Evolutionary conservation across 2,113 vertebrate genomes (phyloP).

Genomic region (Bucco capensis): DNA sequence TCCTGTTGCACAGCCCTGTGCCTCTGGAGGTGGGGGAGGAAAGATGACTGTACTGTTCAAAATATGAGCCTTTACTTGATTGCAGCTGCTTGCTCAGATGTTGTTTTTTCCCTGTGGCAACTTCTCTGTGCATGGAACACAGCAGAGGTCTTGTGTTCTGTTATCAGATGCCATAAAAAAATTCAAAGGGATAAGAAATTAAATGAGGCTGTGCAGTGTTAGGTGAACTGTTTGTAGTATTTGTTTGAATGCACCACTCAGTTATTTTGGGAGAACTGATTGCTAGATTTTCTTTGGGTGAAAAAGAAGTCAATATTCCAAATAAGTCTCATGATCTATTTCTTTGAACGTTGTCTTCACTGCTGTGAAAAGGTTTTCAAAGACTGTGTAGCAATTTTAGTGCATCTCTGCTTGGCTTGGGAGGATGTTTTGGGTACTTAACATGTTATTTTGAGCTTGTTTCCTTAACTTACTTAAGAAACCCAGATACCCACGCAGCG

Average conservation of each 20-base stretch:
- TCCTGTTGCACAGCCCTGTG: neutral
- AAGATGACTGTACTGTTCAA: neutral
- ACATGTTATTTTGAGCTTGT: neutral
- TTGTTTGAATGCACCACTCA: neutral
- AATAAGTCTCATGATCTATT: accelerated
- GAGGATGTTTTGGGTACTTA: neutral
- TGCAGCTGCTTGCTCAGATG: neutral
- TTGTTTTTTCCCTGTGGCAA: neutral
- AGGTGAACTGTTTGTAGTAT: neutral
- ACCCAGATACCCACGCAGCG: constrained; percentile 97
- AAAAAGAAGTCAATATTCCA: neutral
- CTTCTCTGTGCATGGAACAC: neutral
- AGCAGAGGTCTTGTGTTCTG: neutral
- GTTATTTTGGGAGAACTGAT: neutral
- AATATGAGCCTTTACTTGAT: neutral
- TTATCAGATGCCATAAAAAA: neutral
- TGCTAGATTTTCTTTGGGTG: neutral
- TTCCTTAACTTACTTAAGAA: constrained; percentile 81
- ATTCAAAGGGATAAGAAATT: neutral
- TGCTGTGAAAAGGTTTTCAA: neutral
- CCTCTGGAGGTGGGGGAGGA: neutral
- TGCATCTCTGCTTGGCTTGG: neutral
- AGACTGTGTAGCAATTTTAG: neutral
- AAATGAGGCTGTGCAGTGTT: neutral
- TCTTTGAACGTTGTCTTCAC: neutral